phyloP scores from a whole-genome alignment of 2,888 invertebrate genomes.

The Pseudoips prasinana region DNA sequence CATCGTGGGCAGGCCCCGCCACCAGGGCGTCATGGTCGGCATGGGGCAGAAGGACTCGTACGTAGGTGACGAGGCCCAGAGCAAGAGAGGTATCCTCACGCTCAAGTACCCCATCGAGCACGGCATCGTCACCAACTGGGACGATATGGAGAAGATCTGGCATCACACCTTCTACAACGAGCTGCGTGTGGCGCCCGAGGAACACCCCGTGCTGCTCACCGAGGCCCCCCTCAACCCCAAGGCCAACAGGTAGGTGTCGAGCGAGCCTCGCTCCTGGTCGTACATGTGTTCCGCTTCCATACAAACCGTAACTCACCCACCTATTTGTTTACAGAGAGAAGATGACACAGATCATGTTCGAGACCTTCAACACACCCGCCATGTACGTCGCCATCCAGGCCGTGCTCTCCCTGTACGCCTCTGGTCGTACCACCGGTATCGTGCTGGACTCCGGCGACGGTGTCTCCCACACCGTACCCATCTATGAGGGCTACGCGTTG shows the following conservation, averaged over 20 bases:
- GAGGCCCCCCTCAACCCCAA: constrained; percentile 95
- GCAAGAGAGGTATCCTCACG: constrained; percentile 97
- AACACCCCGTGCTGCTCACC: constrained; percentile 93
- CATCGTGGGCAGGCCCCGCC: constrained; percentile 95
- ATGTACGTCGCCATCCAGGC: constrained; percentile 98
- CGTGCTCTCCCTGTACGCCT: constrained; percentile 94
- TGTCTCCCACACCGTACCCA: constrained; percentile 97
- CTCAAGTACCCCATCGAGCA: constrained; percentile 98
- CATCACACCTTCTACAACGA: constrained; percentile 99
- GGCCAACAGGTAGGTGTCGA: constrained; percentile 84
- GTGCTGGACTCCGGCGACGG: constrained; percentile 97
- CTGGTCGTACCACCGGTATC: constrained; percentile 98
- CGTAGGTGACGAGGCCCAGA: constrained; percentile 98
- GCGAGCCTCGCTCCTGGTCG: constrained; percentile 1
- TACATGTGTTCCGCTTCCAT: not conserved
- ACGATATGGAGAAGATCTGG: constrained; percentile 99
- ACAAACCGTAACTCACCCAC: constrained; percentile 67
- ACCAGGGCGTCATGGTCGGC: constrained; percentile 97
- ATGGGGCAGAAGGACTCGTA: constrained; percentile 99
- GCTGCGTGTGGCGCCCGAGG: constrained; percentile 96
- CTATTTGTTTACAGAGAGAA: constrained; percentile 83
- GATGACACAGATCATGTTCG: constrained; percentile 96
- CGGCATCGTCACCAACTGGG: constrained; percentile 99
- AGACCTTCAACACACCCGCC: constrained; percentile 95
- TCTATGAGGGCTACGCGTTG: constrained; percentile 96